Base-by-base conservation (phyloP, 2,113 vertebrate species). In the Oriolus oriolus region DNA sequence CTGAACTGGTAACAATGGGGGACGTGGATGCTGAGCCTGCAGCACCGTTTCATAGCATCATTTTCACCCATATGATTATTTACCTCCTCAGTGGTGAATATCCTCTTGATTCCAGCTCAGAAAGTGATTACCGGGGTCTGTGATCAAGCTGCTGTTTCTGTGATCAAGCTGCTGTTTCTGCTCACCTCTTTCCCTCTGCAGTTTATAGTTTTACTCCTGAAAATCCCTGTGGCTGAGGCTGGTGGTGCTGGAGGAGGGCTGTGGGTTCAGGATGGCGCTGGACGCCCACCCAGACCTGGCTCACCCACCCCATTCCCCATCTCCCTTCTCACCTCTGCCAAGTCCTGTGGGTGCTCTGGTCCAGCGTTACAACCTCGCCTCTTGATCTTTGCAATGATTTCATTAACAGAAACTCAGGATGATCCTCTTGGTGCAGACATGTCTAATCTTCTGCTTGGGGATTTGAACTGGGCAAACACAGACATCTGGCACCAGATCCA, bases 341-440 rank as follows among this genome's bases (percentile, higher is more conserved):
- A 6, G 33, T 2, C 5, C 49, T 61, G 30, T 61, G 73, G 31
- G 37, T 81, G 28, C 2, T 0, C 71, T 61, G 54, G 27, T 39
- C 20, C 45, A 30, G 23, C 0, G 0, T 20, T 24, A 13, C 10
- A 44, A 16, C 37, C 42, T 54, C 11, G 0, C n/a, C 66, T 75
- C 49, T 81, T 66, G 61, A 50, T 39, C 24, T 71, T 16, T 71
- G 53, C 1, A 8, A 37, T 76, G n/a, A 63, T 87, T 95, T 87
- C 59, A 85, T 76, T 68, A 90, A 21, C 13, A 53, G 71, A 60
- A 60, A 30, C 42, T 64, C 13, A 7, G 33, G 78, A 44, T 1
- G 9, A 70, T 78, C 37, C 17, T 60, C 61, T 60, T 0, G 0
- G 45, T 49, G 59, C 53, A 71, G 82, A 41, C 0, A 0, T 28